phyloP scores from a whole-genome alignment of 30 jellyfish, hydroid and myxozoan genomes.

The Aurelia sp. region DNA sequence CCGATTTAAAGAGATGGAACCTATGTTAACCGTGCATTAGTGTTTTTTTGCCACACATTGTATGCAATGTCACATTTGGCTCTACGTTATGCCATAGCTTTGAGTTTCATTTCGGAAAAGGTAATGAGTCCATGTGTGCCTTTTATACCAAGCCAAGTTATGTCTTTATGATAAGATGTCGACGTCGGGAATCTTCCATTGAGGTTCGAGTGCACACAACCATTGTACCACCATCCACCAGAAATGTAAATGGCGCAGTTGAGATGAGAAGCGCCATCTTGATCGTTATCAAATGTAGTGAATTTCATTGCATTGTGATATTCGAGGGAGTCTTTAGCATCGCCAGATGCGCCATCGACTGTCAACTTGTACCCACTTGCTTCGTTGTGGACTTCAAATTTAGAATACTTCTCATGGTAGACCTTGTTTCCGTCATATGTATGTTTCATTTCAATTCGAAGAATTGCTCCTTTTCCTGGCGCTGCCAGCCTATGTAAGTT shows the following conservation, averaged over 20 bases:
- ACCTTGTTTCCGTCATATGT: neutral
- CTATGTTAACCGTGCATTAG: too few species aligned
- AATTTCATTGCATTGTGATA: neutral
- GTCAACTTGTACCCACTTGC: neutral
- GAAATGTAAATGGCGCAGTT: neutral
- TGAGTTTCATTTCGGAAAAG: constrained; percentile 7
- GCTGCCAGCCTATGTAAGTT: neutral
- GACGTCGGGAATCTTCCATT: neutral
- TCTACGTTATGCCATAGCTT: too few species aligned
- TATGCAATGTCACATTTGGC: too few species aligned
- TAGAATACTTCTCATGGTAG: neutral
- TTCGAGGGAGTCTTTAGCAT: neutral
- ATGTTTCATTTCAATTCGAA: neutral
- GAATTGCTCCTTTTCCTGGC: neutral
- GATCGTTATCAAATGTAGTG: neutral
- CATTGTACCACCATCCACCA: constrained; percentile 5
- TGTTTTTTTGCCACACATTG: too few species aligned
- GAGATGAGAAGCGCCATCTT: neutral
- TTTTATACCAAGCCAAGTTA: neutral
- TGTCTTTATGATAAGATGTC: too few species aligned
- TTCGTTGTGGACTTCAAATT: neutral
- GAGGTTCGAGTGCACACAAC: neutral
- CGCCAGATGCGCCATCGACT: neutral
- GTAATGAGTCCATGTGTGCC: neutral
- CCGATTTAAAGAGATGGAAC: too few species aligned